Evolutionary conservation across 2,888 invertebrate genomes (phyloP).

Genomic region (Cactoblastis cactorum): DNA sequence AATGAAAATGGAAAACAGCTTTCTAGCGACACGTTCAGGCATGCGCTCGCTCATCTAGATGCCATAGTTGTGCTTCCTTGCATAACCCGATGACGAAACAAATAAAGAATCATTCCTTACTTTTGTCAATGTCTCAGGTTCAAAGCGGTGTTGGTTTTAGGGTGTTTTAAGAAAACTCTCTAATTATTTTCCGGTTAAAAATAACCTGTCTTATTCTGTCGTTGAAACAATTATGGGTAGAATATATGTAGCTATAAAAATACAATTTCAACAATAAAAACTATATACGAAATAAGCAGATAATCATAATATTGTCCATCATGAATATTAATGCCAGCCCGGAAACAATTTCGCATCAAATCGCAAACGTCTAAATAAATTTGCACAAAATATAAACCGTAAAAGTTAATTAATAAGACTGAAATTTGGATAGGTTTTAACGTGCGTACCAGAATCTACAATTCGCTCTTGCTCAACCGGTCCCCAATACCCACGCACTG

Average conservation of each 20-base stretch:
- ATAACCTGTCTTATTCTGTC: no score
- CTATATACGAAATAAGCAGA: no score
- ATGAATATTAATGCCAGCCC: conserved; percentile 1
- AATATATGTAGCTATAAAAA: no score
- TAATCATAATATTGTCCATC: background rate
- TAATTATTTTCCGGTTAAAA: no score
- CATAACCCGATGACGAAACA: conserved; percentile 4
- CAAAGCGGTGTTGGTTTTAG: no score
- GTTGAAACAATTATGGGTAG: no score
- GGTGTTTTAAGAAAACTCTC: no score
- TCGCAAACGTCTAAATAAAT: background rate
- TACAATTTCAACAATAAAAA: no score
- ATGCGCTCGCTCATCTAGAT: conserved; percentile 1
- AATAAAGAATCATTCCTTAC: background rate
- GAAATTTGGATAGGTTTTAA: conserved; percentile 14
- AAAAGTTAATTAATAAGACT: background rate
- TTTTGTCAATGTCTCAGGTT: background rate
- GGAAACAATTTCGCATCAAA: conserved; percentile 20
- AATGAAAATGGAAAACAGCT: background rate
- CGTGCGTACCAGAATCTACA: conserved; percentile 26
- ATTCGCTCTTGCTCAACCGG: conserved; percentile 49
- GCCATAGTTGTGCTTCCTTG: conserved; percentile 5
- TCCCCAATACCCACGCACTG: conserved; percentile 25
- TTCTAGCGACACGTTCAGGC: conserved; percentile 3
- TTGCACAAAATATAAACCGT: background rate